Percentiles rank a stretch among this genome's conserved stretches.
Conservation (phyloP, 2,113 vertebrate species). For the Damaliscus lunatus region DNA sequence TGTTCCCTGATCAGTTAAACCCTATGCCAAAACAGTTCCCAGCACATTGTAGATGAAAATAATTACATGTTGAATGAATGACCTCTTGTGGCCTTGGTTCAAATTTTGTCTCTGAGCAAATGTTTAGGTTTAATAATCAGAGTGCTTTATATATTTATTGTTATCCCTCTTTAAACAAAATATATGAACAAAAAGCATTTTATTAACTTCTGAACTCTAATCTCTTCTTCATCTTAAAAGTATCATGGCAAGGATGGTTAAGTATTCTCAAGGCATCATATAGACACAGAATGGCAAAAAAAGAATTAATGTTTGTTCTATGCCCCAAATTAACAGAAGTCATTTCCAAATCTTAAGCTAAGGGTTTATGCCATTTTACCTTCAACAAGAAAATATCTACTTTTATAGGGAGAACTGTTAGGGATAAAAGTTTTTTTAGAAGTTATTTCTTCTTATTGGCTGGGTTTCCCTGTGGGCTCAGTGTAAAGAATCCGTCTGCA, state of each 20-base stretch:
- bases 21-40: not conserved
- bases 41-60: not conserved
- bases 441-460: not conserved
- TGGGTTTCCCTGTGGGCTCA: not conserved
- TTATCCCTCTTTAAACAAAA: conserved; percentile 1
- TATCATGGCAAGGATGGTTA: not conserved
- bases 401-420: not conserved
- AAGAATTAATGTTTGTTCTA: conserved; percentile 1
- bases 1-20: not conserved
- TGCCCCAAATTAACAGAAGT: not conserved
- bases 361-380: not conserved
- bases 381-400: conserved; percentile 23
- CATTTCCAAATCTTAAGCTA: not conserved
- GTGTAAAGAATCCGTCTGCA: not conserved
- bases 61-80: conserved; percentile 6
- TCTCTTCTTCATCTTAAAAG: conserved; percentile 18
- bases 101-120: conserved; percentile 35
- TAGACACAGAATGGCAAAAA: not conserved
- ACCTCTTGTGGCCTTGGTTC: not conserved
- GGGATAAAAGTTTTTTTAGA: not conserved
- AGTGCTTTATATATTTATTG: not conserved
- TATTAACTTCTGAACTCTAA: conserved; percentile 34
- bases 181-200: conserved; percentile 10
- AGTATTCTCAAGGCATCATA: not conserved
- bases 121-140: conserved; percentile 26